Percentiles rank a stretch among this genome's conserved stretches.
These are phyloP conservation scores for Aricia agestis DNA, from an alignment of 1,140 invertebrate species.

Conservation along the genomic window DNA sequence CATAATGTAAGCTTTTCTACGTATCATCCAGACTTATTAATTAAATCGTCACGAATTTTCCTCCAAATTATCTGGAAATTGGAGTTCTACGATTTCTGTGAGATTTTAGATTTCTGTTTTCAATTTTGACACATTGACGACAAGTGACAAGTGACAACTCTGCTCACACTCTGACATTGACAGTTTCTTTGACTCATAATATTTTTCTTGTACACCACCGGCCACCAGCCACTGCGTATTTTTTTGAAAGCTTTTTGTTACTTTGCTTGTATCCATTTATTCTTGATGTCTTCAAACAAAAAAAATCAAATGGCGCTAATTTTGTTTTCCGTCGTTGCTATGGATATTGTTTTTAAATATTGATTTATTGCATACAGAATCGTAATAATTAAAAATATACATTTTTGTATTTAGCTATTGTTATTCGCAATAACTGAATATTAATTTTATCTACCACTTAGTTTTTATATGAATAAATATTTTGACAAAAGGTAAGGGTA, in stretches of 20 bases:
- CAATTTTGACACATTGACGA: background rate
- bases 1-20: background rate
- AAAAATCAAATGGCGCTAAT: conserved; percentile 30
- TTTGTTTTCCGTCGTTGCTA: conserved; percentile 36
- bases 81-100: background rate
- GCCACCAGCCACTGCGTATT: too few relatives aligned
- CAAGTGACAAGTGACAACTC: background rate
- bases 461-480: background rate
- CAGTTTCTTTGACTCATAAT: background rate
- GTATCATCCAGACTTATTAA: background rate
- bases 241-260: too few relatives aligned
- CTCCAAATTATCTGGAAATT: background rate
- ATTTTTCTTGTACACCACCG: too few relatives aligned
- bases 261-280: too few relatives aligned
- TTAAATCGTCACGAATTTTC: background rate
- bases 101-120: background rate
- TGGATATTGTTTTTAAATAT: conserved; percentile 26
- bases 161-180: background rate
- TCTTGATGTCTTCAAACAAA: background rate
- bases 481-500: conserved; percentile 32
- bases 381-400: background rate
- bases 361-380: background rate
- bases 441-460: background rate
- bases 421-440: background rate
- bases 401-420: background rate